Conservation (phyloP, 1,140 invertebrate genomes). For the Cotesia chilonis region DNA sequence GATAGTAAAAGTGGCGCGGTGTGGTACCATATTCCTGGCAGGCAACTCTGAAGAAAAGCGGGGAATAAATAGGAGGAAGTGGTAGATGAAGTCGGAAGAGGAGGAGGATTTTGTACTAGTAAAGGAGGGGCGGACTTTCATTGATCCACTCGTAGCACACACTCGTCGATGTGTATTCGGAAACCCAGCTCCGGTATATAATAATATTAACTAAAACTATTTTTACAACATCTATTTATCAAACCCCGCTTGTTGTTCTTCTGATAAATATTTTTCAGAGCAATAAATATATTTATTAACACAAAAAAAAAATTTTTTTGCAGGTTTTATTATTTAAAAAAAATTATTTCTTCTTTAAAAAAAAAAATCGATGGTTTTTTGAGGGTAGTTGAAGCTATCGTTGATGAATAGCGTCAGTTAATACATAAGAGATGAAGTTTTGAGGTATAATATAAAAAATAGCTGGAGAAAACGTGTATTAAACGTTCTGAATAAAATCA, state of each 20-base stretch:
- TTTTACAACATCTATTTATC: not conserved
- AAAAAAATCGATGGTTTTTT: too few relatives aligned
- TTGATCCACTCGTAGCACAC: conserved; percentile 60
- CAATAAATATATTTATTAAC: not conserved
- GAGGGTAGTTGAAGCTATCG: too few relatives aligned
- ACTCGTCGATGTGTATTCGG: conserved; percentile 47
- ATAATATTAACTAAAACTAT: conserved; percentile 14
- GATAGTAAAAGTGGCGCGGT: conserved; percentile 56
- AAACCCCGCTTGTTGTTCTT: not conserved
- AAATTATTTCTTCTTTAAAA: too few relatives aligned
- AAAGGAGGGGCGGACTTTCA: conserved; percentile 59
- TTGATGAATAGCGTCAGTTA: too few relatives aligned
- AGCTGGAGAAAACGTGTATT: not conserved
- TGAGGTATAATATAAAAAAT: conserved; percentile 3
- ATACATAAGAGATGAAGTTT: not conserved
- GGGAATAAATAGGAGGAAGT: conserved; percentile 35
- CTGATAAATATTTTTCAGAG: not conserved
- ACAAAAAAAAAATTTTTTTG: too few relatives aligned
- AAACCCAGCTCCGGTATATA: conserved; percentile 45
- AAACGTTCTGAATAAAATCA: conserved; percentile 37
- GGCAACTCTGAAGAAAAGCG: too few relatives aligned
- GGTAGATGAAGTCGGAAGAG: conserved; percentile 40
- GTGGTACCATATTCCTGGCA: conserved; percentile 49
- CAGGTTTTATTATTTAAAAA: too few relatives aligned
- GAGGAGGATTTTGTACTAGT: conserved; percentile 33